phyloP scores from a whole-genome alignment of 2,797 vertebrate species.

The Sebastiscus albofasciatus region DNA sequence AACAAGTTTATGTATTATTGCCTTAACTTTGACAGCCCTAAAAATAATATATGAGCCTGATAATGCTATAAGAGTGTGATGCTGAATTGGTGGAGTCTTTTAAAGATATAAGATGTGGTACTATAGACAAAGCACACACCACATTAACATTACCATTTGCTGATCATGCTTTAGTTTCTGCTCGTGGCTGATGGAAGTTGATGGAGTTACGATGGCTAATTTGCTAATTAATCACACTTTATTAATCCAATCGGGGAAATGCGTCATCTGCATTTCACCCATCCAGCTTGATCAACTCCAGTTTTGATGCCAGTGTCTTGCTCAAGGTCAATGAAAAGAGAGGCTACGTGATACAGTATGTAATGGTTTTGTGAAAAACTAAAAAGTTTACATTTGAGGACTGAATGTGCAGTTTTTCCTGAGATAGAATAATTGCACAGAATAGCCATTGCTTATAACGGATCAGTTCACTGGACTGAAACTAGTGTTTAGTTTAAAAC shows the following conservation, averaged over 20 bases:
- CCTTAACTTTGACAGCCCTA: too few species aligned
- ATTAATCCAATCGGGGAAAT: constrained; percentile 12
- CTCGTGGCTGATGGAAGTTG: neutral
- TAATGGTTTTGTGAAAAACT: neutral
- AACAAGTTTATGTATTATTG: too few species aligned
- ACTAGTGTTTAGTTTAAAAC: neutral
- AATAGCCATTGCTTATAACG: neutral
- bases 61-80: too few species aligned
- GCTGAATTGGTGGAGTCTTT: neutral
- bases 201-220: constrained; percentile 8
- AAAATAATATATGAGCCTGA: too few species aligned
- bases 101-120: neutral
- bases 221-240: constrained; percentile 23
- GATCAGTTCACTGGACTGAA: neutral
- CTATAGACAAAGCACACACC: neutral
- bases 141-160: neutral
- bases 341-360: neutral
- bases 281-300: neutral
- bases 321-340: neutral
- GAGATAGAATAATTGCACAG: neutral
- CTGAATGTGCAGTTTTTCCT: neutral
- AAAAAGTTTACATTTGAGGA: neutral
- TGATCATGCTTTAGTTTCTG: constrained; percentile 1
- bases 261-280: neutral
- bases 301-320: neutral